Conservation (phyloP, 2,113 vertebrate genomes). For the Lepisosteus osseus region DNA sequence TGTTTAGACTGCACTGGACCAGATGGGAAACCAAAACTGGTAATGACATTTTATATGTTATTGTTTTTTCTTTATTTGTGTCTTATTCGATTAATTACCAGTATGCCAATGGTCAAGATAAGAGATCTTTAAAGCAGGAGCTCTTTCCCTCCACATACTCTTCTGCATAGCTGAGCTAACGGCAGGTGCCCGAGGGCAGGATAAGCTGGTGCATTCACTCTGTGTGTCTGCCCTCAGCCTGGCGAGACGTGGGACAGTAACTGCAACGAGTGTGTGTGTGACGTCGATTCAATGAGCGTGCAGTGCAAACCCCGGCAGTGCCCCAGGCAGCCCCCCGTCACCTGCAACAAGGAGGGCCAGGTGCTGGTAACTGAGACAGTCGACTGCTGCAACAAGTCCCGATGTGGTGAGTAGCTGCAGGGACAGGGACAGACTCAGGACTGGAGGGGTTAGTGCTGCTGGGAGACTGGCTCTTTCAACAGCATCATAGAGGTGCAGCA, state of each 20-base stretch:
- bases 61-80: not conserved
- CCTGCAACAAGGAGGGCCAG: slow-evolving; percentile 18
- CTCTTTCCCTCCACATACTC: too few relatives aligned
- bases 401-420: slow-evolving; percentile 14
- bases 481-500: too few relatives aligned
- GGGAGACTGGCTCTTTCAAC: too few relatives aligned
- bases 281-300: not conserved
- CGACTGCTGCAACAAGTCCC: slow-evolving; percentile 10
- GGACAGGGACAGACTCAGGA: not conserved
- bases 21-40: not conserved
- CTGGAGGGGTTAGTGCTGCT: too few relatives aligned
- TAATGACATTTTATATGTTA: not conserved
- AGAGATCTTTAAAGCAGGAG: not conserved
- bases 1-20: not conserved
- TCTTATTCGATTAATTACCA: not conserved
- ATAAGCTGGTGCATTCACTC: not conserved
- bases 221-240: slow-evolving; percentile 23
- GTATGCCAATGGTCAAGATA: not conserved
- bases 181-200: not conserved
- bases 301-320: slow-evolving; percentile 4
- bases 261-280: slow-evolving; percentile 19
- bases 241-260: slow-evolving; percentile 26
- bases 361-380: not conserved
- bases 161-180: too few relatives aligned
- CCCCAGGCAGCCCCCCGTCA: not conserved